Base-by-base conservation (phyloP, 2,113 vertebrate species). In the Dascyllus trimaculatus region DNA sequence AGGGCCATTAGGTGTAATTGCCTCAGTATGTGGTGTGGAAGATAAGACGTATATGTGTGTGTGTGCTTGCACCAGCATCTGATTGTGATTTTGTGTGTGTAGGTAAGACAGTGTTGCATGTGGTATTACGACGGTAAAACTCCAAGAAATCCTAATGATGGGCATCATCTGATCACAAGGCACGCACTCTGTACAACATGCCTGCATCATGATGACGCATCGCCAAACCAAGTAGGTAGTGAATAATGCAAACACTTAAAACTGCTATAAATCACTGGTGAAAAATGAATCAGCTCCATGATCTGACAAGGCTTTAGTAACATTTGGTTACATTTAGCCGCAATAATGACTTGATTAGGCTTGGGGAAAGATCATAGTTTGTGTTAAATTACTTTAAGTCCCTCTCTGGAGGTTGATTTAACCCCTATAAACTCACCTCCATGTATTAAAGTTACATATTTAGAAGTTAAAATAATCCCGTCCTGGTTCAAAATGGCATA, bases 1-100 rank as follows among this genome's bases (percentile, higher is more conserved):
- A 32, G 56, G 22, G 3, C 25, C 43, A 58, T 80, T 75, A 60
- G 25, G 40, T 85, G 71, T 69, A 88, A 85, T 52, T 62, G 80
- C 43, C 38, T 79, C 53, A 71, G 56, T 22, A 40, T 75, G 82
- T 69, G 67, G 4, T 56, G 29, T 58, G 24, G 1, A 54, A 46
- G 69, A 75, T 69, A 58, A 46, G 46, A 52, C 59, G 45, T 25
- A 18, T 14, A 58, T 7, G 48, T 43, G 22, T 32, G 35, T 45
- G 24, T 29, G 48, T 21, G 14, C n/a, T n/a, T 35, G 9, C 15
- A 57, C 35, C 26, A 4, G 18, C 66, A 78, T 67, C 60, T 79
- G 53, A 82, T 17, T 56, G 52, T 57, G 32, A 79, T 75, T 81
- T 64, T 62, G 45, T 68, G 21, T 56, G 48, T 38, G 21, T 70